Evolutionary conservation across 2,113 vertebrate species (phyloP).

Genomic region (Thunnus maccoyii): DNA sequence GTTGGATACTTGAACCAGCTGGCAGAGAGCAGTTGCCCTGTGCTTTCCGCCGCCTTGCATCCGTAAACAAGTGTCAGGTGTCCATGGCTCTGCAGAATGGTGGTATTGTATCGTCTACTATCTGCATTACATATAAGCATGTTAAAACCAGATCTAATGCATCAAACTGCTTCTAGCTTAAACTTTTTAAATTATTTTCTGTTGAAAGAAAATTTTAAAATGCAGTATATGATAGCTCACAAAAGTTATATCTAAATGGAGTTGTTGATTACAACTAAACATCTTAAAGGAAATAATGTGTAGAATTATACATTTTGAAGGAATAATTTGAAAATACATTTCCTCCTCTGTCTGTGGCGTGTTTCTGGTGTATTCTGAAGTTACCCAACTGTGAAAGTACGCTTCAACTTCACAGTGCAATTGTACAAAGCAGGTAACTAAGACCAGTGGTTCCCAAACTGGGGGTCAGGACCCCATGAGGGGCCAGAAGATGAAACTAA

Average conservation of each 20-base stretch:
- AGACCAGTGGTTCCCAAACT: no score
- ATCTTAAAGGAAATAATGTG: no score
- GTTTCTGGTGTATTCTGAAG: not conserved
- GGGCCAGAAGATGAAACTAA: no score
- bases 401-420: no score
- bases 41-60: slow-evolving; percentile 52
- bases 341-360: no score
- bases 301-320: no score
- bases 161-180: not conserved
- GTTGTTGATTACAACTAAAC: not conserved
- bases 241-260: not conserved
- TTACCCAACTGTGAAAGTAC: not conserved
- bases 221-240: no score
- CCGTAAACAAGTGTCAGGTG: slow-evolving; percentile 70
- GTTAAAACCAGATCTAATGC: not conserved
- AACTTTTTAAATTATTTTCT: not conserved
- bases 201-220: no score
- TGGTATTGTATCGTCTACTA: slow-evolving; percentile 40
- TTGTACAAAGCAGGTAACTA: no score
- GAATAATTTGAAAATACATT: no score
- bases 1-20: slow-evolving; percentile 59
- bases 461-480: no score
- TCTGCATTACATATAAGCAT: not conserved
- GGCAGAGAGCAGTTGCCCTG: slow-evolving; percentile 41
- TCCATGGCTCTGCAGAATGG: slow-evolving; percentile 32